Evolutionary conservation across 2,113 vertebrate species (phyloP).

Genomic region (Cyprinodon tularosa): DNA sequence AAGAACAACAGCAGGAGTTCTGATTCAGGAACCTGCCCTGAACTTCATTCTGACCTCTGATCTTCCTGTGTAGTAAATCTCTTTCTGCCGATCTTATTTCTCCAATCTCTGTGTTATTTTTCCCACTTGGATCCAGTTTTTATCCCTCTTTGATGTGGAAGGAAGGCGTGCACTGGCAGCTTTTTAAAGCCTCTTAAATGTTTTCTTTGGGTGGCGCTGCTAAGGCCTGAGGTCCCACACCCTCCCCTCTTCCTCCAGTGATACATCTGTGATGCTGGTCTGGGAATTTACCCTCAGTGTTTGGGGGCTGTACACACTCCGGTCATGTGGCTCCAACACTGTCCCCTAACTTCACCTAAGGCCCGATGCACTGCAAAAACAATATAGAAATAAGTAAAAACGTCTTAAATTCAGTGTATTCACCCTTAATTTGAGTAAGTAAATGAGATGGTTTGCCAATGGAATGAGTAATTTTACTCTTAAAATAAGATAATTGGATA

Average conservation of each 20-base stretch:
- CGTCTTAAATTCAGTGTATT: too few species aligned
- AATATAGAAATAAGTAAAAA: too few species aligned
- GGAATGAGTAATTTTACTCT: too few species aligned
- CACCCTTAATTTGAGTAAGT: too few species aligned
- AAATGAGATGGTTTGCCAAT: too few species aligned
- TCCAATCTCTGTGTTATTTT: slow-evolving; percentile 44
- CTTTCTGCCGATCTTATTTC: slow-evolving; percentile 21
- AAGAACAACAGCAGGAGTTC: not conserved
- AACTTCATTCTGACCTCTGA: slow-evolving; percentile 11
- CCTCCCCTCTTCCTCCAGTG: not conserved
- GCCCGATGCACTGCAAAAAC: too few species aligned
- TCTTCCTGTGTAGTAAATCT: not conserved
- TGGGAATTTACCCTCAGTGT: too few species aligned
- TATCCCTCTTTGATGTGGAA: slow-evolving; percentile 61
- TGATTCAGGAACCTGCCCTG: slow-evolving; percentile 12
- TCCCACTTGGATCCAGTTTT: slow-evolving; percentile 40
- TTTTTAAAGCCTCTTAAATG: slow-evolving; percentile 59
- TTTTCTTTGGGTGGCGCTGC: slow-evolving; percentile 61
- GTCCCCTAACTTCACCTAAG: too few species aligned
- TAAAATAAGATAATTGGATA: too few species aligned
- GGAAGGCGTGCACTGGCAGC: slow-evolving; percentile 34
- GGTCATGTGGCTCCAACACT: too few species aligned
- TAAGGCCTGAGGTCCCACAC: slow-evolving; percentile 11
- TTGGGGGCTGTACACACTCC: too few species aligned
- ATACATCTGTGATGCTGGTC: too few species aligned